phyloP scores from a whole-genome alignment of 2,113 vertebrate species.

The Toxostoma redivivum region DNA sequence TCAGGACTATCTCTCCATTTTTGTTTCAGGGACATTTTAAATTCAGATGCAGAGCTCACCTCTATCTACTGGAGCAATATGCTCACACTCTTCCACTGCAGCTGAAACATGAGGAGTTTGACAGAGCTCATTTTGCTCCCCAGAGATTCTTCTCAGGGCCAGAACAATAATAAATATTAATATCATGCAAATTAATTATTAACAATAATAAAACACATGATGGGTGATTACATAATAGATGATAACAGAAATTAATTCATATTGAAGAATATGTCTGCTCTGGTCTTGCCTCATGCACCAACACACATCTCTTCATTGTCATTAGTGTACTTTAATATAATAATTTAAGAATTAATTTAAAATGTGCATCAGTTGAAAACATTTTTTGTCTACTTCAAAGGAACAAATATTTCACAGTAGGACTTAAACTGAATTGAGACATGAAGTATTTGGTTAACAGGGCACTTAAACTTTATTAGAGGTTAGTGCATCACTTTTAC shows the following conservation, averaged over 20 bases:
- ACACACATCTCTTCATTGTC: background rate
- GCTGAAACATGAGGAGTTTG: background rate
- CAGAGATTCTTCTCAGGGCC: background rate
- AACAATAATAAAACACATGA: background rate
- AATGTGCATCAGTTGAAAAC: background rate
- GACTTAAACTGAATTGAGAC: background rate
- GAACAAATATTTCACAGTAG: background rate
- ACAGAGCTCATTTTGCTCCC: background rate
- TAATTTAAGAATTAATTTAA: background rate
- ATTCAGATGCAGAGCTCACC: background rate
- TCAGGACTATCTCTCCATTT: background rate
- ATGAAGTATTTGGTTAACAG: background rate
- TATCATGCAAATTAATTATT: background rate
- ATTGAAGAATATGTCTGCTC: background rate
- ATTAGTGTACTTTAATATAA: background rate
- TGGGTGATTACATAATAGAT: background rate
- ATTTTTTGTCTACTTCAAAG: background rate
- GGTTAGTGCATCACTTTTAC: background rate
- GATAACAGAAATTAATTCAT: background rate
- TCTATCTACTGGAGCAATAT: accelerated
- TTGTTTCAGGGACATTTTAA: background rate
- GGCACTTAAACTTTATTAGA: background rate
- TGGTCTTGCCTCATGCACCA: background rate
- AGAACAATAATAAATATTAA: background rate
- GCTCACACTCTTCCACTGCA: background rate